Conservation (phyloP, 2,797 vertebrate species). For the Botia kubotai region DNA sequence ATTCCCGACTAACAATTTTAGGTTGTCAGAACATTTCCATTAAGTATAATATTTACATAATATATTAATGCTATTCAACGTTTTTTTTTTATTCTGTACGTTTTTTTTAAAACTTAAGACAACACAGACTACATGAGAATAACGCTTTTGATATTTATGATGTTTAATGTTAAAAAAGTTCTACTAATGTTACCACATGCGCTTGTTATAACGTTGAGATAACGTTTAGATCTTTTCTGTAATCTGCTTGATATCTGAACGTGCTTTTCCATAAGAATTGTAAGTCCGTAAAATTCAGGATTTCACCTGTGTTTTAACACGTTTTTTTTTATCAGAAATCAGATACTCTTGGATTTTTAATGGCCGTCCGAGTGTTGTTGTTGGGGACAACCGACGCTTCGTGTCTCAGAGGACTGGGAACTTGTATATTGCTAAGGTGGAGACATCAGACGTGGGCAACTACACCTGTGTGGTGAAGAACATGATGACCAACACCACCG, state of each 20-base stretch:
- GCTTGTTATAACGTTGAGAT: too few relatives aligned
- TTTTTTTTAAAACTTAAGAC: too few relatives aligned
- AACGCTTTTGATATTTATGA: too few relatives aligned
- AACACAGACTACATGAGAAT: too few relatives aligned
- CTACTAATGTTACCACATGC: too few relatives aligned
- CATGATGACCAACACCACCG: slow-evolving; percentile 84
- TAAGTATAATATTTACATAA: too few relatives aligned
- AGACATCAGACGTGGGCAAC: slow-evolving; percentile 87
- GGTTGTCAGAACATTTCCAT: not conserved
- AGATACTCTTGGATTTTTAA: slow-evolving; percentile 94
- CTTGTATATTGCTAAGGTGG: slow-evolving; percentile 91
- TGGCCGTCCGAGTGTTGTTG: slow-evolving; percentile 82
- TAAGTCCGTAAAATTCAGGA: not conserved
- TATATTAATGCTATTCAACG: too few relatives aligned
- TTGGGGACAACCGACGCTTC: slow-evolving; percentile 89
- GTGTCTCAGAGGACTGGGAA: slow-evolving; percentile 91
- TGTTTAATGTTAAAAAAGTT: too few relatives aligned
- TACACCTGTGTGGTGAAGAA: slow-evolving; percentile 92
- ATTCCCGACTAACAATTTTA: not conserved
- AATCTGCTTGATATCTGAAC: not conserved
- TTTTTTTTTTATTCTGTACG: too few relatives aligned
- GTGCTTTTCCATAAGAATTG: not conserved
- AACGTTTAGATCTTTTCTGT: not conserved
- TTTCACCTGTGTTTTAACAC: not conserved
- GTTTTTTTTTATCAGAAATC: slow-evolving; percentile 79